Evolutionary conservation across 1,140 invertebrate species (phyloP).

Genomic region (Pseudomyrmex concolor): DNA sequence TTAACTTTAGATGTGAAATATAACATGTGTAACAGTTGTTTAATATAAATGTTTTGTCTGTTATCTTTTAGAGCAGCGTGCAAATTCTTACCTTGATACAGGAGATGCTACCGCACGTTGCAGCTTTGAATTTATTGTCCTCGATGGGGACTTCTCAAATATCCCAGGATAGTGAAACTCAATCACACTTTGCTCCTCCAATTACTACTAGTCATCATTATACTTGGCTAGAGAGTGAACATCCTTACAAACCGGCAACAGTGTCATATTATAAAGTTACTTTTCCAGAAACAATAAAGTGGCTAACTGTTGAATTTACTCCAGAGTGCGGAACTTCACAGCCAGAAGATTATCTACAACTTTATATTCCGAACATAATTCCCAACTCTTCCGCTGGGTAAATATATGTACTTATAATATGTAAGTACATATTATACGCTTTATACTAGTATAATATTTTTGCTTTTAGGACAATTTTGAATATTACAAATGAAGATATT

Average conservation of each 20-base stretch:
- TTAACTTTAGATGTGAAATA: background rate
- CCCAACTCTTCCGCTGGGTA: conserved; percentile 71
- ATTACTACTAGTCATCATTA: conserved; percentile 93
- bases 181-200: conserved; percentile 76
- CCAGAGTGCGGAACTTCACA: conserved; percentile 96
- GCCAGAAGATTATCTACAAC: conserved; percentile 95
- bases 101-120: conserved; percentile 95
- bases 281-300: conserved; percentile 95
- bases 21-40: background rate
- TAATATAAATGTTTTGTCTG: conserved; percentile 44
- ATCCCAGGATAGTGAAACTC: conserved; percentile 80
- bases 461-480: conserved; percentile 61
- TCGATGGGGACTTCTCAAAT: conserved; percentile 82
- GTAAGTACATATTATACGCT: background rate
- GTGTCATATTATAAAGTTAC: conserved; percentile 95
- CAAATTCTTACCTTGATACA: conserved; percentile 96
- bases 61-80: conserved; percentile 91
- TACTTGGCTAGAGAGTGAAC: conserved; percentile 97
- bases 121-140: conserved; percentile 91
- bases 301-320: conserved; percentile 97
- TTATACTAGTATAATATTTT: conserved; percentile 24
- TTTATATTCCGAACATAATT: conserved; percentile 90
- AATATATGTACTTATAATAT: conserved; percentile 22
- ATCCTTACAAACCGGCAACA: conserved; percentile 97
- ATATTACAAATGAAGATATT: conserved; percentile 73